Evolutionary conservation across 2,113 vertebrate genomes (phyloP), one percentile per base, ranked within the genome.

Genomic region (Emydocephalus ijimae): DNA sequence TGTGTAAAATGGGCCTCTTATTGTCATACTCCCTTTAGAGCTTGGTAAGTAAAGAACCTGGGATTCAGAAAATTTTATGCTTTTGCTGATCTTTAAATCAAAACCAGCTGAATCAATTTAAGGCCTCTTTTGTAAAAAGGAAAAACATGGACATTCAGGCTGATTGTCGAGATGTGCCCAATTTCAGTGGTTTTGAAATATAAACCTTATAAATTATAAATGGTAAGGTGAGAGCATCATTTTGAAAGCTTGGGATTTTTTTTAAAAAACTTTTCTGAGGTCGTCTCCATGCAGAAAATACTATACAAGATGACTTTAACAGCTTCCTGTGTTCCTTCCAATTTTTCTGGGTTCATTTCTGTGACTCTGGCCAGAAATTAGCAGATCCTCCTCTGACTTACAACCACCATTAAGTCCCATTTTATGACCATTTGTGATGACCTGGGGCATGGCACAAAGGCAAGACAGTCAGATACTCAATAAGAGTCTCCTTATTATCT

Each of bases 1-100:
- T 95, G 96, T 92, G 69, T 5, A 0, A 92, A 91, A 92, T 52
- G 85, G 92, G 94, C 94, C 92, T 96, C 90, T 55, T 52, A 69
- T 92, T 93, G 90, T 94, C 69, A 0, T 95, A 95, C 95, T 94
- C 91, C 90, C 95, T 94, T 93, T 0, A 0, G 91, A 90, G 92
- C 93, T 91, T 95, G 94, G 93, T 95, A 96, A 96, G 95, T 96
- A 95, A 96, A 95, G 94, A 89, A 91, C 93, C 95, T 92, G 93
- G 92, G 95, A 94, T 95, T 95, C 94, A 94, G 96, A 94, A 96
- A 96, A 94, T 97, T 96, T 96, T 96, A 96, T 96, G 94, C 88
- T 91, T 94, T 95, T 92, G 88, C 95, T 95, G 95, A 95, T 96
- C 96, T 96, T 95, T 96, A 97, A 96, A 96, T 97, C 95, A 96